A percentile compares a stretch with the other conserved stretches of the same genome.
Evolutionary conservation across 2,797 vertebrate genomes (phyloP).

Genomic region (Neosalanx taihuensis): DNA sequence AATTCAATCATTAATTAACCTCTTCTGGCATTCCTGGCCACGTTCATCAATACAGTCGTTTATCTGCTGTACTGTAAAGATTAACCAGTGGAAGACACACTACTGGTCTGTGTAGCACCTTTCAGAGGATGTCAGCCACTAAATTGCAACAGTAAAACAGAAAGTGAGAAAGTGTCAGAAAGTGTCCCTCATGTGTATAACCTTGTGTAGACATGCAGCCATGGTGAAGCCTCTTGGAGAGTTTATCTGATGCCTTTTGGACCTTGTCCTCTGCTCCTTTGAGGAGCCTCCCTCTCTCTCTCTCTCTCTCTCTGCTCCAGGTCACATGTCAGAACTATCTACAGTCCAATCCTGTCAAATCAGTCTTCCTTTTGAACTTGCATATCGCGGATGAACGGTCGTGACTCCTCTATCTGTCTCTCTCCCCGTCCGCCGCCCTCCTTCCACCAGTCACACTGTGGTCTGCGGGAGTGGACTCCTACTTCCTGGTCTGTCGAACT

Average conservation of each 20-base stretch:
- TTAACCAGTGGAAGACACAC: too few relatives aligned
- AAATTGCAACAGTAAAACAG: neutral
- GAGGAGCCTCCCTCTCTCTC: constrained; percentile 44
- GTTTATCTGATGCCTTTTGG: constrained; percentile 66
- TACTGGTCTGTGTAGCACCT: neutral
- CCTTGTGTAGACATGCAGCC: constrained; percentile 42
- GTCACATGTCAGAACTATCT: constrained; percentile 20
- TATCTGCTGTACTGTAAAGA: neutral
- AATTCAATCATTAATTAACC: constrained; percentile 35
- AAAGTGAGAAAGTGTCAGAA: neutral
- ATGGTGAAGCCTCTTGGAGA: constrained; percentile 31
- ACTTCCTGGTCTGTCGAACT: too few relatives aligned
- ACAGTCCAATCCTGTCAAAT: neutral
- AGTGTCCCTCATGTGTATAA: constrained; percentile 25
- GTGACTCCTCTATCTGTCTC: constrained; percentile 32
- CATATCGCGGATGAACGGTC: too few relatives aligned
- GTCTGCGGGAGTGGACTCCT: neutral
- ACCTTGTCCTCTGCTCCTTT: constrained; percentile 62
- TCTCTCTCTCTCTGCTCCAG: constrained; percentile 28
- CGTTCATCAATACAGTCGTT: neutral
- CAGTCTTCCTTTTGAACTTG: constrained; percentile 5
- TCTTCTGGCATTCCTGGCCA: constrained; percentile 1
- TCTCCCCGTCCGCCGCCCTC: neutral
- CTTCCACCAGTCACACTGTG: neutral
- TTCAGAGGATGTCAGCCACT: neutral